Percentiles rank a stretch among this genome's conserved stretches.
Conservation (phyloP, 23 tunicate species). For the Ciona savignyi region DNA sequence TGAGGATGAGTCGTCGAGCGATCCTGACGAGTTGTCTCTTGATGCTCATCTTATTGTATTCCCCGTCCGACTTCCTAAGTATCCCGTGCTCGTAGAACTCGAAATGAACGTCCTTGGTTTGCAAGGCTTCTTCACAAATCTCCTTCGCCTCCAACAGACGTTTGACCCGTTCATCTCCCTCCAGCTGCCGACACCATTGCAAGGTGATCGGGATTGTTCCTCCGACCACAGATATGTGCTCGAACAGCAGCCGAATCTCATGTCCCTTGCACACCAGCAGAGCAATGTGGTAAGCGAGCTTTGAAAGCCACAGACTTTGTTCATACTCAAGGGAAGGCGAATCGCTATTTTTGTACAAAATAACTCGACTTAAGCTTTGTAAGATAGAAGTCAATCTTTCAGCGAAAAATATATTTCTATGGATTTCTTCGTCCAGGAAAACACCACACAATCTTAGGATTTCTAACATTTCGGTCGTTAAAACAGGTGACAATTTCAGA, state of each 20-base stretch:
- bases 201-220: conserved; percentile 26
- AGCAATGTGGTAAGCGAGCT: conserved; percentile 6
- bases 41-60: conserved; percentile 3
- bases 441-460: conserved; percentile 13
- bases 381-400: conserved; percentile 60
- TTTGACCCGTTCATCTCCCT: not conserved
- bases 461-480: not conserved
- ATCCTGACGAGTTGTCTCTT: conserved; percentile 18
- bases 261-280: not conserved
- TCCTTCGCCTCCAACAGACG: conserved; percentile 1
- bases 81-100: conserved; percentile 36
- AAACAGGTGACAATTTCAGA: not conserved
- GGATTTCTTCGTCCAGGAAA: conserved; percentile 16
- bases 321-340: not conserved
- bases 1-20: conserved; percentile 6
- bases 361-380: conserved; percentile 58
- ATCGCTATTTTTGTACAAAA: conserved; percentile 6
- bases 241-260: conserved; percentile 15
- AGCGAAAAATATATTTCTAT: conserved; percentile 20
- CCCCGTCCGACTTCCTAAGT: conserved; percentile 23
- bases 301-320: conserved; percentile 20
- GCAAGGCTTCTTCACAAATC: not conserved
- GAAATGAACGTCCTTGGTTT: not conserved
- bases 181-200: not conserved
- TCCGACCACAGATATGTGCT: conserved; percentile 23